Evolutionary conservation across 2,113 vertebrate species (phyloP).

Genomic region (Hassar affinis): DNA sequence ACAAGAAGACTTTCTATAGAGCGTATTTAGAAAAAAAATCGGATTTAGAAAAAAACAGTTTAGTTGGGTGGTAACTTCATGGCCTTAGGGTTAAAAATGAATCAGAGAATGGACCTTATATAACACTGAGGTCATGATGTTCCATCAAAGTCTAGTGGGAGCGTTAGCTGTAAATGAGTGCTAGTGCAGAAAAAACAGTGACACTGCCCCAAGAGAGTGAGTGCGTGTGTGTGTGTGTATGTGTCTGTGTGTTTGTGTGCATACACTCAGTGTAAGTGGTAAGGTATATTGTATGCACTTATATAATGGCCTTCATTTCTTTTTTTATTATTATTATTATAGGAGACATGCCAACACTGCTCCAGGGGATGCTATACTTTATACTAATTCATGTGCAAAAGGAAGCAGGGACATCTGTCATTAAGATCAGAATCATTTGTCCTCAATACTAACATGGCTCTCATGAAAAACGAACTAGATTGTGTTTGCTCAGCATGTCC

Average conservation of each 20-base stretch:
- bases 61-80: background rate
- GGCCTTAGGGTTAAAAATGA: background rate
- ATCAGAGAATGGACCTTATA: background rate
- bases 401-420: background rate
- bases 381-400: background rate
- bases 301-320: background rate
- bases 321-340: slow-evolving; percentile 4
- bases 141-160: background rate
- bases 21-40: background rate
- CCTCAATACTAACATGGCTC: background rate
- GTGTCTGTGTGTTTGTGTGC: background rate
- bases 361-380: background rate
- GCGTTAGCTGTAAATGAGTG: slow-evolving; percentile 16
- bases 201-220: background rate
- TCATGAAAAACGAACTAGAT: background rate
- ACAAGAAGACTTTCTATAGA: background rate
- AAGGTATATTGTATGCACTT: slow-evolving; percentile 1
- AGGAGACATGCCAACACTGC: slow-evolving; percentile 1
- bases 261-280: slow-evolving; percentile 8
- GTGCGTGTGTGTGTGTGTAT: background rate
- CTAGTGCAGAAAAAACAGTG: slow-evolving; percentile 18
- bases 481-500: background rate
- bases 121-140: background rate
- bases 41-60: background rate
- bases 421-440: background rate